Evolutionary conservation across 2,797 vertebrate genomes (phyloP), one percentile per base, ranked within the genome.

Genomic region (Diceros bicornis): DNA sequence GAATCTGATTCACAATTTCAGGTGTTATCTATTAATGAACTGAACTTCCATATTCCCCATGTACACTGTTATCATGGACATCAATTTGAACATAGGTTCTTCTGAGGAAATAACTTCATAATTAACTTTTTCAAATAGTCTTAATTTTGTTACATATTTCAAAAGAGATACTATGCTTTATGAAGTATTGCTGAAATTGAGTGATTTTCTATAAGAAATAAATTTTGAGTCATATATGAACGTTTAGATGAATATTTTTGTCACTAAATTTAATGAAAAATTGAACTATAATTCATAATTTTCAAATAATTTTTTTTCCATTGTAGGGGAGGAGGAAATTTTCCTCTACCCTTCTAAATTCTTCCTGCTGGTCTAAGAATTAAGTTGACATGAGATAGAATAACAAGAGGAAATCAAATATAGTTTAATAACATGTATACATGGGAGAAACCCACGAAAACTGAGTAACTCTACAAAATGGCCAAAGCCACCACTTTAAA

Each of bases 111-210:
- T 55, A 66, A 64, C 0, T 74, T 92, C 9, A 75, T 18, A 57
- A 37, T 69, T 72, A n/a, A 92, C 7, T 62, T 94, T 69, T 44
- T 71, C 1, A 77, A 12, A 50, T 61, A 50, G 7, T 81, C 47
- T 94, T 95, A 75, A 83, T 81, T 86, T 87, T 87, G 14, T 66
- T 89, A 16, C 4, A 7, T 81, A 83, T 84, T 87, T 75, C 29
- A 82, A 91, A 92, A 91, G 8, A 71, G 27, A 86, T 8, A 27
- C 9, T 52, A 0, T 85, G 7, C 0, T n/a, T 12, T 84, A 29
- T 83, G 9, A 62, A 34, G 4, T 90, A 68, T 66, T 71, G 0
- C 7, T 88, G 6, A 78, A 74, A 78, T 52, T 86, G 11, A 32
- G 9, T 91, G 27, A 27, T 62, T 94, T 89, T 72, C 17, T 75